Evolutionary conservation across 2,888 invertebrate genomes (phyloP).

Genomic region (Drosophila hamatofila): DNA sequence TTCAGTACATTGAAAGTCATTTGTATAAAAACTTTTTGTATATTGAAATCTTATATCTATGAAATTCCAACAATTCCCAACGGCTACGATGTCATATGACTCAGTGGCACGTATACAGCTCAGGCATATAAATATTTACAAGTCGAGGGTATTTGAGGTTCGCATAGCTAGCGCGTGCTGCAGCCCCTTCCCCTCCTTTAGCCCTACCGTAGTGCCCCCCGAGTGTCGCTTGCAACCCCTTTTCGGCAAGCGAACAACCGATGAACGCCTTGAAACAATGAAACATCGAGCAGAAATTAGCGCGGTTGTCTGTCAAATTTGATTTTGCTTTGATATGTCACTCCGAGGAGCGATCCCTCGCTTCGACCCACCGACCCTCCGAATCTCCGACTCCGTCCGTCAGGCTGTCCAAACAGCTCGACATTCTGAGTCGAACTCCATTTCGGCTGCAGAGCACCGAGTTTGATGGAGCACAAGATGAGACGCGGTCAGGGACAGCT

Average conservation of each 20-base stretch:
- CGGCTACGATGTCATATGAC: not conserved
- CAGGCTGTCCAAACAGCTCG: not conserved
- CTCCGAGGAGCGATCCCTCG: conserved; percentile 37
- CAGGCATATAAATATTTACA: not conserved
- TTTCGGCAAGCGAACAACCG: conserved; percentile 46
- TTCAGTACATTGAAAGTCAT: not conserved
- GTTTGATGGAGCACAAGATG: not conserved
- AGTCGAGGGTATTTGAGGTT: not conserved
- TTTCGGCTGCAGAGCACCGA: conserved; percentile 35
- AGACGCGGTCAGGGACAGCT: conserved; percentile 25
- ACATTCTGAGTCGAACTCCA: conserved; percentile 32
- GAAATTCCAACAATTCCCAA: not conserved
- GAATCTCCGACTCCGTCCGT: conserved; percentile 3
- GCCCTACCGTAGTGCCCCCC: not conserved
- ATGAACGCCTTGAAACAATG: conserved; percentile 80
- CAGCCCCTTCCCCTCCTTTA: not conserved
- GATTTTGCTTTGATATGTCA: conserved; percentile 84
- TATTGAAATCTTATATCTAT: not conserved
- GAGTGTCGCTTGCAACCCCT: conserved; percentile 33
- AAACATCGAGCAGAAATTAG: conserved; percentile 83
- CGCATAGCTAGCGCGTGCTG: not conserved
- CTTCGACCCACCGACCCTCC: conserved; percentile 1
- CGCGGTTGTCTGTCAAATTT: conserved; percentile 85
- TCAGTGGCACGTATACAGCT: not conserved
- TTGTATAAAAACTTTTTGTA: not conserved